Conservation (phyloP, 2,888 invertebrate genomes). For the Hypercompe scribonia region DNA sequence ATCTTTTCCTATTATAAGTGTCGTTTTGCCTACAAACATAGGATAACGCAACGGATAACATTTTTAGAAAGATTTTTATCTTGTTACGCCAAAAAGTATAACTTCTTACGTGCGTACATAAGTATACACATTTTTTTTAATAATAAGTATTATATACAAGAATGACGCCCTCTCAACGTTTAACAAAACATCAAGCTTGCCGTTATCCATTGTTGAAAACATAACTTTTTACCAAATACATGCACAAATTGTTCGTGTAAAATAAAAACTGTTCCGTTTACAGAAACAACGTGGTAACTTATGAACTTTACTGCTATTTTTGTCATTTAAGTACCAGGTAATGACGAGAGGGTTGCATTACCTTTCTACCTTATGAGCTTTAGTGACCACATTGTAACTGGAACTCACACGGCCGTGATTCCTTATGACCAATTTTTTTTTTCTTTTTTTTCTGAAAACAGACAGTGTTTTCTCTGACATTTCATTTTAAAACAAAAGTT, state of each 20-base stretch:
- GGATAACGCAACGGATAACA: no score
- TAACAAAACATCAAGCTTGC: slow-evolving; percentile 7
- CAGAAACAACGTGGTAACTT: slow-evolving; percentile 15
- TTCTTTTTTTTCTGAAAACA: no score
- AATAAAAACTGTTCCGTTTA: slow-evolving; percentile 18
- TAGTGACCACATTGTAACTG: slow-evolving; percentile 31
- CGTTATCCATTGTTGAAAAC: slow-evolving; percentile 14
- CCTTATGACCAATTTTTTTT: not conserved
- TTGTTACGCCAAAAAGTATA: no score
- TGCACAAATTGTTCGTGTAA: not conserved
- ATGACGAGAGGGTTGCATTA: slow-evolving; percentile 23
- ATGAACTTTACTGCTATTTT: slow-evolving; percentile 27
- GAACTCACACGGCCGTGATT: slow-evolving; percentile 11
- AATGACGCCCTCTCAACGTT: not conserved
- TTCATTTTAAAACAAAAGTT: no score
- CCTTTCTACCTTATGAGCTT: slow-evolving; percentile 35
- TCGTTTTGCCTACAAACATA: no score
- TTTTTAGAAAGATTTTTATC: no score
- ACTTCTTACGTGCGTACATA: no score
- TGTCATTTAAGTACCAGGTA: slow-evolving; percentile 6
- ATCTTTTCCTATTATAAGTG: no score
- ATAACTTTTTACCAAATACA: slow-evolving; percentile 6
- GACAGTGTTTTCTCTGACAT: no score
- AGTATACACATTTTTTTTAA: no score
- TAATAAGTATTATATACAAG: no score